Percentiles rank a stretch among this genome's conserved stretches.
Conservation (phyloP, 2,888 invertebrate genomes). For the Coleophora flavipennella region DNA sequence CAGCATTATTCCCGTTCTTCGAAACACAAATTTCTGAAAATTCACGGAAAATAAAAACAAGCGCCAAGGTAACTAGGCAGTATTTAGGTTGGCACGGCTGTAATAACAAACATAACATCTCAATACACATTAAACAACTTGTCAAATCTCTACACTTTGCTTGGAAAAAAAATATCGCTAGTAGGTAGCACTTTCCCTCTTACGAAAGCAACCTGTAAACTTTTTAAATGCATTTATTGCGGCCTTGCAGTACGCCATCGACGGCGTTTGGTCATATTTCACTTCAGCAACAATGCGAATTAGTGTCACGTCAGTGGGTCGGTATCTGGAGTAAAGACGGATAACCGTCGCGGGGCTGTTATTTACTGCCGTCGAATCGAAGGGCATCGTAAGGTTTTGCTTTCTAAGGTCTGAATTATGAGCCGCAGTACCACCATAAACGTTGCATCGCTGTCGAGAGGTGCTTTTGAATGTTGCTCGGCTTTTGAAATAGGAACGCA, state of each 20-base stretch:
- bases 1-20: no score
- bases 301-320: conserved; percentile 37
- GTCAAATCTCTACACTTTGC: no score
- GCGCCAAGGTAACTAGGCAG: no score
- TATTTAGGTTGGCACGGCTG: no score
- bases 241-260: conserved; percentile 2
- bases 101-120: no score
- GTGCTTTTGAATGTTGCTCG: not conserved
- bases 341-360: conserved; percentile 40
- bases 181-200: no score
- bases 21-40: no score
- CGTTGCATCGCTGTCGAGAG: conserved; percentile 4
- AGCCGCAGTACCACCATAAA: conserved; percentile 14
- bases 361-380: conserved; percentile 38
- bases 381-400: conserved; percentile 33
- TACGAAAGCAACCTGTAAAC: not conserved
- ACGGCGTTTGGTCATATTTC: conserved; percentile 25
- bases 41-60: no score
- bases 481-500: conserved; percentile 22
- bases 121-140: no score
- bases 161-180: no score
- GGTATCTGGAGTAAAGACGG: conserved; percentile 46
- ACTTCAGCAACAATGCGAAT: conserved; percentile 40
- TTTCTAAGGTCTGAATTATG: conserved; percentile 58
- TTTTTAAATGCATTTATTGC: conserved; percentile 5